Evolutionary conservation across 2,113 vertebrate species (phyloP), one percentile per base, ranked within the genome.

Genomic region (Pagrus major): DNA sequence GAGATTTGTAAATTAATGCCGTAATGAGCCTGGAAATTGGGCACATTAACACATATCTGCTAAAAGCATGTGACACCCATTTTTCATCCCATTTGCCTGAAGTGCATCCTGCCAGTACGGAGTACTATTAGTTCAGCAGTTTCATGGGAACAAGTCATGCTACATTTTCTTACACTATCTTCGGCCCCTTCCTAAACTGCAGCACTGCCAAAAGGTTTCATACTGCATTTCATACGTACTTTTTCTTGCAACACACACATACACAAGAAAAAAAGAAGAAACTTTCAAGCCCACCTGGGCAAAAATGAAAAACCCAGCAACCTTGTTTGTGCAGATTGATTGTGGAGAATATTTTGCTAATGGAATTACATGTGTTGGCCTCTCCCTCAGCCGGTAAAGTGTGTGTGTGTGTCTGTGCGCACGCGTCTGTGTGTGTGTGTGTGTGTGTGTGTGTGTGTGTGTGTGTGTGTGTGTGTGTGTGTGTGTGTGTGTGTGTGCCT

Each of bases 11-110:
- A 88, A 93, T 91, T 88, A 90, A 91, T 87, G 80, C 86, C 65
- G 87, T 90, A 94, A 93, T 91, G 87, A 94, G 89, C 74, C 83
- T 89, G 89, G 88, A 92, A 93, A 93, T 92, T 90, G 85, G 83
- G 61, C 76, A 85, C 86, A 92, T 95, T 93, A 95, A 80, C 86
- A 86, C 77, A 69, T 88, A 84, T 83, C 88, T 86, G 85, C 90
- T 92, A 92, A 92, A 91, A 90, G 86, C 90, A 89, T 80, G 84
- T 82, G 78, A 93, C 90, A 84, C 81, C 83, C 81, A 93, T 92
- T 92, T 93, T 92, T 93, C 87, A 90, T 90, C 82, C 76, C 68
- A 86, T 92, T 91, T 90, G 66, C 85, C 73, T 84, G 84, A 87
- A 90, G 73, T 80, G 64, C 68, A 81, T 92, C 83, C 46, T 88